Evolutionary conservation across 2,888 invertebrate genomes (phyloP), one percentile per base, ranked within the genome.

Genomic region (Agonopterix alstromeriana): DNA sequence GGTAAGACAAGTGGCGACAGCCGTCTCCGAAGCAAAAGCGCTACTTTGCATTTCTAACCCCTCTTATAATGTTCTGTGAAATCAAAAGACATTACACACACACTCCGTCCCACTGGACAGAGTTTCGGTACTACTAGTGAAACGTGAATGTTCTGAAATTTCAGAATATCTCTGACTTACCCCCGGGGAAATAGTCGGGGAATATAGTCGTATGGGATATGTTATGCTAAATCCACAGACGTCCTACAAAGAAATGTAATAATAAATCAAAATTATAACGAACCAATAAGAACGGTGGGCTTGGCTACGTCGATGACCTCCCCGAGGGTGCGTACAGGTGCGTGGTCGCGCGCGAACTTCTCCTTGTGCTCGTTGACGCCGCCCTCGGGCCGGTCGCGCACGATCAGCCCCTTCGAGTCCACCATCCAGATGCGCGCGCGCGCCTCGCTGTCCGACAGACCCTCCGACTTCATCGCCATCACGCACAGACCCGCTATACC

Each of bases 361-460:
- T 89, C 84, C 79, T 98, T 98, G 77, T 98, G 96, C 50, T 92
- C 94, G 51, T 90, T 91, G 43, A 96, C 65, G 0, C 95, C 95
- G 8, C 97, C 96, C 57, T 93, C 92, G 5, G 97, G 95, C 44
- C 98, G 57, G 82, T 96, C 88, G 78, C 94, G 95, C 0, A 97
- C 97, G 70, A 99, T 94, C 12, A 99, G 91, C 0, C 99, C 99
- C 67, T 94, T 95, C 17, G 97, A 97, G 85, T 99, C 99, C 45
- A 98, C 95, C 93, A 99, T 92, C 95, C 95, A 99, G 67, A 99
- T 96, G 69, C 93, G 94, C 1, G 79, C 79, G 51, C 92, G 91
- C 0, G 99, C 99, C 5, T 95, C 94, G 35, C 91, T 91, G 14
- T 93, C 91, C 0, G 91, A 70, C 0, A 93, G 83, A 3, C 99